Evolutionary conservation across 2,888 invertebrate genomes (phyloP).

Genomic region (Petrolisthes manimaculis): DNA sequence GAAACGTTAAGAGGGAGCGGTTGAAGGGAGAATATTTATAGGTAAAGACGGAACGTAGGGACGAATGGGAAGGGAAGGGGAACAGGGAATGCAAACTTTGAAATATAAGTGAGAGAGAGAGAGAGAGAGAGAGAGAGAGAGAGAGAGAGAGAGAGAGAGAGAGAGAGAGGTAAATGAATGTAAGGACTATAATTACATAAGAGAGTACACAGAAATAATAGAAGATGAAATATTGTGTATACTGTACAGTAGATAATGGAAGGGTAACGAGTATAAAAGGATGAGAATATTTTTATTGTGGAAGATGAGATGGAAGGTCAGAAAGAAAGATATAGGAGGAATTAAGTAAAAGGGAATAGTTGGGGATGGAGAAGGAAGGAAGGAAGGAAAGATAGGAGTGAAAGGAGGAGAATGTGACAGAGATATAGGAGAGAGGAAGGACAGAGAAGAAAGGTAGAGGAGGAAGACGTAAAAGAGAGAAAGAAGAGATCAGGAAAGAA

Average conservation of each 20-base stretch:
- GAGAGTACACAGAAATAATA: no score
- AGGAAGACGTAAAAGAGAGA: no score
- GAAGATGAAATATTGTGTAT: no score
- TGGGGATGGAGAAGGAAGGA: neutral
- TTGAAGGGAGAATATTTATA: no score
- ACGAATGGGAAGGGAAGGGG: no score
- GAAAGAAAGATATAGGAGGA: neutral
- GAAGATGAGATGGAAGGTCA: neutral
- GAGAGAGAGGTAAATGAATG: neutral
- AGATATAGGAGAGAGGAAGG: neutral
- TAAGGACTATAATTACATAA: no score
- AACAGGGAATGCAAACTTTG: no score
- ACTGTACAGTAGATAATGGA: neutral
- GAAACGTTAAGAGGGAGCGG: no score
- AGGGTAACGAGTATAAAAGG: neutral
- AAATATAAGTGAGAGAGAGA: neutral
- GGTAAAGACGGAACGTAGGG: neutral
- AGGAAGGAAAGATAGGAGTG: neutral
- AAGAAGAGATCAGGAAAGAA: no score
- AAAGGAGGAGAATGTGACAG: neutral
- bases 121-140: slow-evolving; percentile 1
- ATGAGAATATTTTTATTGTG: neutral
- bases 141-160: neutral
- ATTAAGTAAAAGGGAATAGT: neutral
- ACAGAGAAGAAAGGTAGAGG: no score